Evolutionary conservation across 2,888 invertebrate genomes (phyloP).

Genomic region (Myopa tessellatipennis): DNA sequence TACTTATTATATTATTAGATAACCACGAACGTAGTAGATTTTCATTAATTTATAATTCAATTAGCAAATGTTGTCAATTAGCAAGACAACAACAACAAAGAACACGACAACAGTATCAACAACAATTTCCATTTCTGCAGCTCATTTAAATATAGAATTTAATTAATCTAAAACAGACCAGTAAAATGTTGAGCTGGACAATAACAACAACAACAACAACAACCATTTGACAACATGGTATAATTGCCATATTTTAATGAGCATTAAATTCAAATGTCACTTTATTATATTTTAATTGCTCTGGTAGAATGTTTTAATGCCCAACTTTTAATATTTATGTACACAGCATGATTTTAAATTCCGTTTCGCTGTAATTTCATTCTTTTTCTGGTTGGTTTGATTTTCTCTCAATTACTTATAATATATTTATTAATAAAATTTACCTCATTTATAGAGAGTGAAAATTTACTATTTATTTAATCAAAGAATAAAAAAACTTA

Average conservation of each 20-base stretch:
- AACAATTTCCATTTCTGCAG: neutral
- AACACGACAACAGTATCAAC: conserved; percentile 11
- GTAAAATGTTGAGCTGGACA: neutral
- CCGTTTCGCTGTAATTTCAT: no score
- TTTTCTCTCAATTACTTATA: no score
- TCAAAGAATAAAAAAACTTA: neutral
- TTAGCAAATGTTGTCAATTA: conserved; percentile 6
- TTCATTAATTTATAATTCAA: conserved; percentile 26
- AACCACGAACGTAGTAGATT: neutral
- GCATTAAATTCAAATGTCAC: conserved; percentile 3
- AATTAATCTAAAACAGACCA: neutral
- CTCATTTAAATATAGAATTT: neutral
- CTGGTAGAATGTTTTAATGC: neutral
- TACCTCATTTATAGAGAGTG: no score
- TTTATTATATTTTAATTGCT: conserved; percentile 8
- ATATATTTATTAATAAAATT: no score
- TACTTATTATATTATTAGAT: no score
- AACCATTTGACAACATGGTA: neutral
- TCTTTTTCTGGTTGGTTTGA: no score
- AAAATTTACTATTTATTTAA: no score
- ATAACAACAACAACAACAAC: conserved; percentile 7
- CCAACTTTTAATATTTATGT: no score
- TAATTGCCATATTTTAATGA: neutral
- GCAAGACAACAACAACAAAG: conserved; percentile 12
- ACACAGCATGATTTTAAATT: no score